These are phyloP conservation scores for Malurus melanocephalus DNA, from an alignment of 2,113 vertebrate genomes.

Conservation along the genomic window DNA sequence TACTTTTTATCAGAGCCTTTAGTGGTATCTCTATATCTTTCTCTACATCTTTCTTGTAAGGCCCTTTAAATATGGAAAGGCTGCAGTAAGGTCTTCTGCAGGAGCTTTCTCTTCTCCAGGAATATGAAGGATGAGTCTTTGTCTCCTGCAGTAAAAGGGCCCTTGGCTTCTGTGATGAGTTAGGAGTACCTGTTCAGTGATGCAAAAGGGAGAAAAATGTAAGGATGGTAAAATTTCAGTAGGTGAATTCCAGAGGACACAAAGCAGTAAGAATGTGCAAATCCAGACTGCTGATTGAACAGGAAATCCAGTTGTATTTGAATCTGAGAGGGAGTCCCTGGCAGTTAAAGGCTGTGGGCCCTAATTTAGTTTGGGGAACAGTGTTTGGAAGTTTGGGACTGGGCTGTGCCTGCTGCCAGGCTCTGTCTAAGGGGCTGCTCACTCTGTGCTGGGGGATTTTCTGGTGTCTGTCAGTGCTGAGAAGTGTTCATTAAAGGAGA, in stretches of 20 bases:
- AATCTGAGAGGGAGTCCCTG: neutral
- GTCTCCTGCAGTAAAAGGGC: neutral
- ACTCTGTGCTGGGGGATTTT: neutral
- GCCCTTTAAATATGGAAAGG: neutral
- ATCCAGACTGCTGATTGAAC: neutral
- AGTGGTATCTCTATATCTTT: neutral
- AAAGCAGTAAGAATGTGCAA: neutral
- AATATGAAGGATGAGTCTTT: neutral
- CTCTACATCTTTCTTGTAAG: neutral
- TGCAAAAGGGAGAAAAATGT: neutral
- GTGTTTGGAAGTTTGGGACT: neutral
- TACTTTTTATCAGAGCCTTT: too few relatives aligned
- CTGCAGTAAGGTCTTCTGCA: neutral
- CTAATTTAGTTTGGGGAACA: neutral
- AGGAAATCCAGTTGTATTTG: neutral
- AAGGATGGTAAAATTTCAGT: neutral
- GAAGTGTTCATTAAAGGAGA: neutral
- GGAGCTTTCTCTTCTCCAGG: neutral
- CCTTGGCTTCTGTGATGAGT: neutral
- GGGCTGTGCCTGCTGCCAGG: neutral
- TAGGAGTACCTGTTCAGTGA: neutral
- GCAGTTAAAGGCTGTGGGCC: neutral
- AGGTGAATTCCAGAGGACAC: neutral
- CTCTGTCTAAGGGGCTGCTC: neutral
- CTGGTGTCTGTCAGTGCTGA: constrained; percentile 25